Percentiles rank a stretch among this genome's conserved stretches.
Evolutionary conservation across 2,113 vertebrate species (phyloP).

Genomic region (Gallinago paraguaiae): DNA sequence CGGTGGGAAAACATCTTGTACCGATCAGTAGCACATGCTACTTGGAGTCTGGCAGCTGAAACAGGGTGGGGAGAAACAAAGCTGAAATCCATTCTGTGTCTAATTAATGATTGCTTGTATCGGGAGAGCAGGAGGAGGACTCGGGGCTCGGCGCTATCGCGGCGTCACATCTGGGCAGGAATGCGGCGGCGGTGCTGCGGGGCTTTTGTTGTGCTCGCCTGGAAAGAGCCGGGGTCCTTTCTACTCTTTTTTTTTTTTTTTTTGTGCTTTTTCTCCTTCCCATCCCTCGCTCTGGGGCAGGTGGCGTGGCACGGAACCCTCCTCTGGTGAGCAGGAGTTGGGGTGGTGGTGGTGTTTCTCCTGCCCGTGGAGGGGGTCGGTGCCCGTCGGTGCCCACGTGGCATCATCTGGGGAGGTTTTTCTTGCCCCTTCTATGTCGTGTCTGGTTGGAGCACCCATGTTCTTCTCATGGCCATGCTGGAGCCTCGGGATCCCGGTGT

Average conservation of each 20-base stretch:
- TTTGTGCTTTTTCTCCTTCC: neutral
- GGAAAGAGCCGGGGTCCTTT: neutral
- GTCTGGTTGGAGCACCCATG: neutral
- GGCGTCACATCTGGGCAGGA: slow-evolving; percentile 55
- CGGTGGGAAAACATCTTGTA: slow-evolving; percentile 56
- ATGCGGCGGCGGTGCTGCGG: neutral
- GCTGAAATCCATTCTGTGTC: slow-evolving; percentile 59
- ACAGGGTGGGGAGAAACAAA: slow-evolving; percentile 63
- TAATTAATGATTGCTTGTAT: slow-evolving; percentile 62
- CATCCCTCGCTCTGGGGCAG: fast-evolving
- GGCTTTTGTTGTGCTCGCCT: slow-evolving; percentile 30
- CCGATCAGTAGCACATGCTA: slow-evolving; percentile 62
- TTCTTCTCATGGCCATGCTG: neutral
- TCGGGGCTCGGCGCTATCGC: neutral
- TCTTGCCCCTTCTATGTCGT: too few species aligned
- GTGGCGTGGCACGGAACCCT: neutral
- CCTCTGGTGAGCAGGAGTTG: fast-evolving
- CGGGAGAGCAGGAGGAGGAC: slow-evolving; percentile 21
- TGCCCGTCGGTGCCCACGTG: fast-evolving
- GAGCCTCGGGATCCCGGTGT: neutral
- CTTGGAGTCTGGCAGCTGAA: slow-evolving; percentile 66
- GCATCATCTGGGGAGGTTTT: fast-evolving
- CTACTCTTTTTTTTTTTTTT: neutral
- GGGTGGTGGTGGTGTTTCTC: fast-evolving
- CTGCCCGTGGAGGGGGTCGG: fast-evolving